phyloP scores from a whole-genome alignment of 1,140 invertebrate species.

The Coptotermes formosanus region DNA sequence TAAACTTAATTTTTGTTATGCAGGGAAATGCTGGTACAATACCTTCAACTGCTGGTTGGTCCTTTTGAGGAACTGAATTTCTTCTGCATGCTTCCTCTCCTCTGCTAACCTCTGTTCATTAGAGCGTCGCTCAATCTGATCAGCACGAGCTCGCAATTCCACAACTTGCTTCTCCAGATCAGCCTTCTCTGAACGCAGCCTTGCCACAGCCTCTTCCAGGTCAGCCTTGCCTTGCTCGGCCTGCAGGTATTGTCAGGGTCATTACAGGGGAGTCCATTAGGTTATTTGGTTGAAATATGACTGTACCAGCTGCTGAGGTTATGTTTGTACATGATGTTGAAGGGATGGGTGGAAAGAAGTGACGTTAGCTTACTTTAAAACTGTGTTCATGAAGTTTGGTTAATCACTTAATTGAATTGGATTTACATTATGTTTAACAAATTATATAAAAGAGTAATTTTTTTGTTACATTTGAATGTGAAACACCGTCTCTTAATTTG shows the following conservation, averaged over 20 bases:
- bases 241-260: constrained; percentile 36
- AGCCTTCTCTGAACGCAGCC: constrained; percentile 67
- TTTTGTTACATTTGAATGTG: too few relatives aligned
- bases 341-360: too few relatives aligned
- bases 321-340: too few relatives aligned
- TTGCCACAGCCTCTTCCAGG: constrained; percentile 58
- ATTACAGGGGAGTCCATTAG: too few relatives aligned
- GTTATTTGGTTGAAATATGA: too few relatives aligned
- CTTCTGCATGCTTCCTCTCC: constrained; percentile 88
- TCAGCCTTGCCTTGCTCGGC: constrained; percentile 70
- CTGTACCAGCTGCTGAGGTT: too few relatives aligned
- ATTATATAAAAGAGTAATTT: too few relatives aligned
- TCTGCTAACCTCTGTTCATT: constrained; percentile 80
- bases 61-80: constrained; percentile 87
- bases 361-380: too few relatives aligned
- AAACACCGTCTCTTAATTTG: too few relatives aligned
- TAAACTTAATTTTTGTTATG: constrained; percentile 9
- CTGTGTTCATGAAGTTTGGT: too few relatives aligned
- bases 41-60: constrained; percentile 93
- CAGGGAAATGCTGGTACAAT: constrained; percentile 31
- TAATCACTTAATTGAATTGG: too few relatives aligned
- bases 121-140: constrained; percentile 81
- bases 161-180: constrained; percentile 74
- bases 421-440: too few relatives aligned
- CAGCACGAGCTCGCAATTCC: constrained; percentile 79